Base-by-base conservation (phyloP, 2,888 invertebrate species). In the Argyresthia albistria region DNA sequence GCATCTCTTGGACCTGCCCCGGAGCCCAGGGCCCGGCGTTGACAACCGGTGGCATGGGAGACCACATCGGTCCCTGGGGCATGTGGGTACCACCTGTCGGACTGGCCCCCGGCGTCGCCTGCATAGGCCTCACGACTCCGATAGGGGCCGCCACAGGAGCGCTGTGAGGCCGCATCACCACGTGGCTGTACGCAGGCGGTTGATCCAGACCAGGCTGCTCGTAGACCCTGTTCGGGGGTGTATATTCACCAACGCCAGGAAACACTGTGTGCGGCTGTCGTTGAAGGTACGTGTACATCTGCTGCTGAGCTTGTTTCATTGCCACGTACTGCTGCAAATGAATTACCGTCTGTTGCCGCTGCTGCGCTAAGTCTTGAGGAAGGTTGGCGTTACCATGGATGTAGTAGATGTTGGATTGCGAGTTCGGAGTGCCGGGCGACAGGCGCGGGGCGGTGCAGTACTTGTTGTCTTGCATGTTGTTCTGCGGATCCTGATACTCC, bases 281-380 rank as follows among this genome's bases (percentile, higher is more conserved):
- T 59, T 87, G 87, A 43, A 84, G 64, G 60, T 84, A 88, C 0
- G 59, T 58, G 54, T 78, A 83, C 84, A 88, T 83, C 56, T 87
- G 86, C 55, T 88, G 88, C 58, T 88, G 88, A 0, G 88, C 88
- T 66, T 88, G 88, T 56, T 88, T 88, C 88, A 88, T 88, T 0
- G 88, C 88, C 0, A 88, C 88, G 58, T 88, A 88, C 54, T 88
- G 88, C 62, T 88, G 88, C 51, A 88, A 62, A 49, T 88, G 87
- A 52, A 88, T 69, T 0, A 83, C 87, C 0, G 88, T 88, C 60
- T 88, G 88, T 55, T 88, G 88, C 47, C 88, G 68, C 52, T 88
- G 88, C 56, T 87, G 87, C 0, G 69, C 76, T 14, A 86, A 56
- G 43, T 87, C 86, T 53, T 76, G 79, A 4, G 76, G 67, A 16